These are phyloP conservation scores for Conus canariensis DNA, from an alignment of 2,888 invertebrate genomes.

Conservation along the genomic window DNA sequence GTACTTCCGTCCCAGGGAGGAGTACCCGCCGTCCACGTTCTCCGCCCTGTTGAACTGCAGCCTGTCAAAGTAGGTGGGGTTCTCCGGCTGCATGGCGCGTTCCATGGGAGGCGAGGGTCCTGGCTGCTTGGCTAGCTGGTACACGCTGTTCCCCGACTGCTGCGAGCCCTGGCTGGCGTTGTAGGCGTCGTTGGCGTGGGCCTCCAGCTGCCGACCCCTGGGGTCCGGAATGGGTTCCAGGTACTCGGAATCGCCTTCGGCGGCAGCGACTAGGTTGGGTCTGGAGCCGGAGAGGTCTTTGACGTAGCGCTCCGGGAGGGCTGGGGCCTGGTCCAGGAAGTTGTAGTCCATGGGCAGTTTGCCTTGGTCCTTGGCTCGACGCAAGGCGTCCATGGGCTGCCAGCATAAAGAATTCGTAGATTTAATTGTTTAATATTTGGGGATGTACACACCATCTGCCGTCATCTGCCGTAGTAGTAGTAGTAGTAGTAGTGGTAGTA, in stretches of 20 bases:
- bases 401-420: background rate
- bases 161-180: constrained; percentile 7
- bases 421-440: too few species aligned
- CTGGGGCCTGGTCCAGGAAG: constrained; percentile 5
- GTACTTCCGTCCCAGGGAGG: background rate
- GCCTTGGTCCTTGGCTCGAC: background rate
- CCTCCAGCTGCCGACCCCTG: background rate
- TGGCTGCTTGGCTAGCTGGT: background rate
- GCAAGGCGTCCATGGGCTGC: background rate
- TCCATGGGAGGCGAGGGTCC: background rate
- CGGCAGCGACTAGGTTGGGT: background rate
- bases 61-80: background rate
- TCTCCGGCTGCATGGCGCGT: background rate
- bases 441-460: too few species aligned
- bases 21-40: background rate
- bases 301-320: constrained; percentile 8
- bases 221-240: background rate
- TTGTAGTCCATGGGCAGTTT: background rate
- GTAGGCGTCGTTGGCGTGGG: constrained; percentile 17
- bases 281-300: constrained; percentile 4
- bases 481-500: too few species aligned
- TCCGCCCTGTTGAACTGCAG: background rate
- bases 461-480: too few species aligned
- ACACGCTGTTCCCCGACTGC: background rate
- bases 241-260: background rate